Base-by-base conservation (phyloP, 2,797 vertebrate genomes). In the Melanotaenia maccullochi region DNA sequence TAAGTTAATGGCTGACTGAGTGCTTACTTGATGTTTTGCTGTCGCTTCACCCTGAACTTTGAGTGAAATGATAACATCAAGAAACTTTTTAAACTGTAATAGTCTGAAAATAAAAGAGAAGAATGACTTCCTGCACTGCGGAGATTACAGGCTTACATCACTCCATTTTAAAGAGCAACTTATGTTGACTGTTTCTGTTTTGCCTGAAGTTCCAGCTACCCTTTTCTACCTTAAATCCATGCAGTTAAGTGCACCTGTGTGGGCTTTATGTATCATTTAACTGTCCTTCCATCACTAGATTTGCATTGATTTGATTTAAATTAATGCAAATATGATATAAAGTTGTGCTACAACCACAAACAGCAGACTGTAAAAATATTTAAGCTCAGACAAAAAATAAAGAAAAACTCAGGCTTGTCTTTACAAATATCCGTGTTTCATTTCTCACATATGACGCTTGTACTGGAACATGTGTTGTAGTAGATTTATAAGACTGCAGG, bases 11-110 rank as follows among this genome's bases (percentile, higher is more conserved):
- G 87, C 90, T 87, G 86, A 89, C 88, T 89, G 85, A 25, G 62
- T 87, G 89, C 80, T 88, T 89, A 79, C 84, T 88, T 90, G 89
- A 90, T 90, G 85, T 86, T 90, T 79, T 81, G 86, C 84, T 84
- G 78, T 75, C 47, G 79, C 77, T 72, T 87, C 79, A 65, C 60
- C 77, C 76, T 79, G 62, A 85, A 86, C 86, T 89, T 86, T 90
- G 84, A 89, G 80, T 84, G 87, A 87, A 87, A 88, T 72, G 79
- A 87, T 90, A 86, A 86, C 79, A 87, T 89, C 69, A 60, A 63
- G 73, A 77, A 85, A 87, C 77, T 85, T 86, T 79, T 78, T 74
- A 57, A 75, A 79, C 78, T 76, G 73, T 75, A 63, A 65, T 66
- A 32, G 40, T 69, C 75, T 52, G 25, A 69, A 85, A 84, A 85